Base-by-base conservation (phyloP, 2,797 vertebrate genomes). In the Catostomus latipinnis region DNA sequence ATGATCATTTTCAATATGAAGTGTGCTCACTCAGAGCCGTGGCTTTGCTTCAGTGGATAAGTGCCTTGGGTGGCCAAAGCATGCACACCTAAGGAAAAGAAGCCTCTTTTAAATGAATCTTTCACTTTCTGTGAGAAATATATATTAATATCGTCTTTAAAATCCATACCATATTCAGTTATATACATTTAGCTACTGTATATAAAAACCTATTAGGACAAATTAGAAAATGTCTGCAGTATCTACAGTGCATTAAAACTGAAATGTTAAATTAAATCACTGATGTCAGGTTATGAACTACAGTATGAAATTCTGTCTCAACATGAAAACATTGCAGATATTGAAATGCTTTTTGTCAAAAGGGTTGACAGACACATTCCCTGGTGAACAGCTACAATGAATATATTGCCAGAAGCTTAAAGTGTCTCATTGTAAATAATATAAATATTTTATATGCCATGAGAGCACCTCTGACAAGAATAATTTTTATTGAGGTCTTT, bases 1-100 rank as follows among this genome's bases (percentile, higher is more conserved):
- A 73, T 80, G 73, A 80, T 73, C 46, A 66, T 73, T 80, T 73
- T 73, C 78, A 80, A 73, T 73, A 80, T 73, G 70, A 80, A 80
- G 70, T 73, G 77, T 80, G 52, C 61, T 16, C 22, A 80, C 61
- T 60, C 71, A 56, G 22, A 62, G 22, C 62, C 6, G 16, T 49
- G 16, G 52, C 68, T 79, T 71, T 65, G 78, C 70, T 67, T 80
- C 78, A 73, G 9, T 66, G 61, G 13, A 49, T 67, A 80, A 66
- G 18, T 66, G 78, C 62, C 78, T 67, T 73, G 45, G 70, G 77
- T 73, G 18, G 60, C 52, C 46, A 50, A 34, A 71, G 49, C 68
- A 78, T 56, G 56, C 58, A 66, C 46, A 73, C 18, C 14, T 56
- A 10, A 45, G 12, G 34, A 76, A 10, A 67, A 71, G 43, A 34